A percentile compares a stretch with the other conserved stretches of the same genome.
Conservation (phyloP, 2,797 vertebrate species). For the Lithobates pipiens region DNA sequence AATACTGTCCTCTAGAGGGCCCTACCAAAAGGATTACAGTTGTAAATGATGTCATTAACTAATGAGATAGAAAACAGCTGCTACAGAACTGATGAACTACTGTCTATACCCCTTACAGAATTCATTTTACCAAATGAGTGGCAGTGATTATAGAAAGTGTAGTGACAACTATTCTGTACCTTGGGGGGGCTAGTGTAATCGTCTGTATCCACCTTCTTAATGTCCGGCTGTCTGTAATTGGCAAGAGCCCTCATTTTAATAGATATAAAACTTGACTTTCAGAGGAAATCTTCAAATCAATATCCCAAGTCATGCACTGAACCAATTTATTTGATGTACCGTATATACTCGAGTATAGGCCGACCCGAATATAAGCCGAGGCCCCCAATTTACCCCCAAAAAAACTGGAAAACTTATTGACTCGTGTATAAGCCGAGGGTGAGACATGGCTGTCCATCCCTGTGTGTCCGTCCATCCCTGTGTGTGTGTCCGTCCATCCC, state of each 20-base stretch:
- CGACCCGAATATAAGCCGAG: too few species aligned
- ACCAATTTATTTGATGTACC: conserved; percentile 37
- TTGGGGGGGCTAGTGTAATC: not conserved
- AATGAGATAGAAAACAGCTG: conserved; percentile 44
- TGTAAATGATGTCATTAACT: conserved; percentile 39
- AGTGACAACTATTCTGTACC: not conserved
- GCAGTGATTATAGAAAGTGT: not conserved
- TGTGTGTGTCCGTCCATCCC: too few species aligned
- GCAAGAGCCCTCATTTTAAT: not conserved
- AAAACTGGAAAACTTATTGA: too few species aligned
- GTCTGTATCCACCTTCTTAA: not conserved
- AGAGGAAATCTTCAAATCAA: not conserved
- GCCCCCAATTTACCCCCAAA: too few species aligned
- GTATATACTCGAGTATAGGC: too few species aligned
- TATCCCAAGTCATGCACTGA: not conserved
- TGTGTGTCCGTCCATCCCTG: too few species aligned
- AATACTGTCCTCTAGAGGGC: conserved; percentile 1
- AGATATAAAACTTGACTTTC: not conserved
- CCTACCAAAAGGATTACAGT: not conserved
- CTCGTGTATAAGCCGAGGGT: too few species aligned
- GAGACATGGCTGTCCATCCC: too few species aligned
- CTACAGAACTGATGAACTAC: not conserved
- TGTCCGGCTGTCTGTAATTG: not conserved
- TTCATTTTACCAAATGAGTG: conserved; percentile 3
- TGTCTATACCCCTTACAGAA: not conserved